phyloP scores from a whole-genome alignment of 2,888 invertebrate genomes.

The Amphipyra berbera region DNA sequence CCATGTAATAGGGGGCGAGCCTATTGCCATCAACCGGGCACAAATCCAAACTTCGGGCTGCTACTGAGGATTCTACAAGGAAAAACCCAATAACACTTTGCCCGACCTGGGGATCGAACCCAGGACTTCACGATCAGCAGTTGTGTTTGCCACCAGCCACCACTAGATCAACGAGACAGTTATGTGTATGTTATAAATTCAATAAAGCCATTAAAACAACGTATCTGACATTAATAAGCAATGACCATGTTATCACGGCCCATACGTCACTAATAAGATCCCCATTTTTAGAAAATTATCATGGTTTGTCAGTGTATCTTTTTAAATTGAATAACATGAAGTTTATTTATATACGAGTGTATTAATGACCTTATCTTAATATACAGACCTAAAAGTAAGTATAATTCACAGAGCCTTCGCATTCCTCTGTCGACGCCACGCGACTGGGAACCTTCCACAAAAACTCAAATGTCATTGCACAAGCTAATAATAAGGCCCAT shows the following conservation, averaged over 20 bases:
- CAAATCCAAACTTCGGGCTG: too few species aligned
- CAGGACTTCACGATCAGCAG: too few species aligned
- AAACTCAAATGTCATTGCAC: constrained; percentile 87
- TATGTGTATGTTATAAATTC: constrained; percentile 33
- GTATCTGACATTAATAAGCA: constrained; percentile 38
- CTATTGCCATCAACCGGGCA: too few species aligned
- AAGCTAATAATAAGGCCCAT: constrained; percentile 88
- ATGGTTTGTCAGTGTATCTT: constrained; percentile 44
- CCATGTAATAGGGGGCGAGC: too few species aligned
- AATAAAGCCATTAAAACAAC: constrained; percentile 42
- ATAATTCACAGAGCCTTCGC: constrained; percentile 62
- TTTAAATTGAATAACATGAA: constrained; percentile 38
- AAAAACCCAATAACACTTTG: too few species aligned
- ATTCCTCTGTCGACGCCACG: constrained; percentile 76
- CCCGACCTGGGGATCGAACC: too few species aligned
- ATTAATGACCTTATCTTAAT: constrained; percentile 53
- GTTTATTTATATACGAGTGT: constrained; percentile 46
- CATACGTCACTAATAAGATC: constrained; percentile 26
- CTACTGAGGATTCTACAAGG: too few species aligned
- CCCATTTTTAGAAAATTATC: constrained; percentile 35
- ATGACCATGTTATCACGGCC: constrained; percentile 24
- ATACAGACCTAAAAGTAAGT: constrained; percentile 39
- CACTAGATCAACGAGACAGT: too few species aligned
- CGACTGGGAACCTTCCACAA: constrained; percentile 77
- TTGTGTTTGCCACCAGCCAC: too few species aligned